Base-by-base conservation (phyloP, 2,113 vertebrate genomes). In the Mus pahari region DNA sequence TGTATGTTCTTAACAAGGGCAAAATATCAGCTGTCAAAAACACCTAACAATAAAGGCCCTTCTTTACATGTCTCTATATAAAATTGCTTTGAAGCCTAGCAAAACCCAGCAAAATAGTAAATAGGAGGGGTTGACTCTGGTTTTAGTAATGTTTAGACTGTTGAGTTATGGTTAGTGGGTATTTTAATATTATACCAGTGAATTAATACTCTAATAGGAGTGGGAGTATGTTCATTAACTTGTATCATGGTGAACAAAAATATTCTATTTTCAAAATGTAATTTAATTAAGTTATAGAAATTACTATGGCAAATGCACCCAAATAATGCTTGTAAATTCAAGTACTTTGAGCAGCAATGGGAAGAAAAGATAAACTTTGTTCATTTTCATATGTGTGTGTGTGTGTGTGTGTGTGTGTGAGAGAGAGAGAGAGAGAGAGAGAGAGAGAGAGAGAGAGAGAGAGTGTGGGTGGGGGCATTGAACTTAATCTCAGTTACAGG, bases 211-310 rank as follows among this genome's bases (percentile, higher is more conserved):
- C 1, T 62, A 92, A 71, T 77, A 89, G 42, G 87, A 68, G 28
- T 92, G 45, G 83, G 64, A 92, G 28, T 92, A 94, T 90, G 17
- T 92, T 95, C 78, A 91, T 92, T 93, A 91, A 70, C 68, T 79
- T 83, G 24, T 73, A 60, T 95, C 66, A 86, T 71, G 11, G 50
- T 86, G 39, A 66, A 84, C 68, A 83, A 33, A 74, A 91, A 91
- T 96, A 84, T 94, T 10, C 58, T 48, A 70, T 93, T 95, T 60
- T 87, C 42, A 88, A 73, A 70, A 64, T 48, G 4, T 90, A 88
- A 62, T 91, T 83, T n/a, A 45, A 26, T 53, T 90, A 86, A 94
- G 74, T 53, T 33, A 0, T 31, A 74, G 82, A 62, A 87, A 81
- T 83, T 58, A 75, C 26, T 73, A 1, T 88, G 70, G 83, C 81